Percentiles rank a stretch among this genome's conserved stretches.
Evolutionary conservation across 2,888 invertebrate genomes (phyloP).

Genomic region (Acrocera orbiculus): DNA sequence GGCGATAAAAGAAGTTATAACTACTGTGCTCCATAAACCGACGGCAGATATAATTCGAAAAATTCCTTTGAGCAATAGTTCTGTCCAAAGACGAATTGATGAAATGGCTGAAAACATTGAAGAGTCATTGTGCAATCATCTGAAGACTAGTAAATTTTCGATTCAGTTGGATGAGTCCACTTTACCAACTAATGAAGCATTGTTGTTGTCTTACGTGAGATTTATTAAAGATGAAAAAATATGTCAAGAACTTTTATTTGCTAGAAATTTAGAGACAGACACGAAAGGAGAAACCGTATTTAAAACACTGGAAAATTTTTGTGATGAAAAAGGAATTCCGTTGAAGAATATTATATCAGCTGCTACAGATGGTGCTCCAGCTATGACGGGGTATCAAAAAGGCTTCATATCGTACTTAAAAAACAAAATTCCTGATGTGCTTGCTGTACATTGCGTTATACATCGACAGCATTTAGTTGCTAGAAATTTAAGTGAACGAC

Average conservation of each 20-base stretch:
- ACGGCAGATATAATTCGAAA: constrained; percentile 18
- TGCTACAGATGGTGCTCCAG: constrained; percentile 6
- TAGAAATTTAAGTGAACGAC: constrained; percentile 1
- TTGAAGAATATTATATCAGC: constrained; percentile 6
- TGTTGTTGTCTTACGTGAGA: constrained; percentile 21
- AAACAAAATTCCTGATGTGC: not conserved
- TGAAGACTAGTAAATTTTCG: constrained; percentile 21
- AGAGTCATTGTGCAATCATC: constrained; percentile 19
- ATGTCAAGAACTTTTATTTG: constrained; percentile 4
- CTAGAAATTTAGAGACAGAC: constrained; percentile 3
- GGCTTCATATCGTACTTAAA: constrained; percentile 1
- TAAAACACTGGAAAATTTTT: constrained; percentile 2
- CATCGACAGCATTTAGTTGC: not conserved
- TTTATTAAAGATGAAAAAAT: constrained; percentile 12
- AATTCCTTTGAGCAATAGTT: constrained; percentile 21
- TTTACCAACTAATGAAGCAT: constrained; percentile 20
- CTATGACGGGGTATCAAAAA: not conserved
- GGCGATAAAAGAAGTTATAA: constrained; percentile 19
- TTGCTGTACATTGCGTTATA: constrained; percentile 2
- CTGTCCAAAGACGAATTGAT: constrained; percentile 20
- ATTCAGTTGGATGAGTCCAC: constrained; percentile 25
- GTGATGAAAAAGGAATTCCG: constrained; percentile 5
- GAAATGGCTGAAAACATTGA: constrained; percentile 21
- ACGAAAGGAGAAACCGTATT: constrained; percentile 8
- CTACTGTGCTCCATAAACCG: constrained; percentile 18